phyloP scores from a whole-genome alignment of 2,113 vertebrate species.

The Embiotoca jacksoni region DNA sequence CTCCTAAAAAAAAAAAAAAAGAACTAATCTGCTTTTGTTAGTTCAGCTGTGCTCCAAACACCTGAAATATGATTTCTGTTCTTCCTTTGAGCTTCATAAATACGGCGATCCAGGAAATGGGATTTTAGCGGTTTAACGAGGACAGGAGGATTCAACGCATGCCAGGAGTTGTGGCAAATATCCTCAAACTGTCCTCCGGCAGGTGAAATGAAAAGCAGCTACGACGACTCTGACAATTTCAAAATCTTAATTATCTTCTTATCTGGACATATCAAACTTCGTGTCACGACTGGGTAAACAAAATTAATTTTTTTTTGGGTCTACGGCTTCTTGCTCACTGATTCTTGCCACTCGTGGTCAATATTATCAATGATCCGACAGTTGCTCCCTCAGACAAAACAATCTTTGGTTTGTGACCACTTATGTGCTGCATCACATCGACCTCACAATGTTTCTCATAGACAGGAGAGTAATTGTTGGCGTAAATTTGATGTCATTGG shows the following conservation, averaged over 20 bases:
- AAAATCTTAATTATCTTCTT: slow-evolving; percentile 23
- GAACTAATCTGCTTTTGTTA: slow-evolving; percentile 50
- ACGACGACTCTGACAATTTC: background rate
- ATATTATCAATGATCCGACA: background rate
- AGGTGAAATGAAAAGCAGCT: background rate
- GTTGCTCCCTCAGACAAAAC: background rate
- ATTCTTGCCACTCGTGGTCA: slow-evolving; percentile 4
- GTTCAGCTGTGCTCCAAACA: slow-evolving; percentile 40
- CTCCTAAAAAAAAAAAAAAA: slow-evolving; percentile 25
- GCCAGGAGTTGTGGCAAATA: slow-evolving; percentile 18
- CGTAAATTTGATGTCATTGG: background rate
- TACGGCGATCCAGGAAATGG: slow-evolving; percentile 34
- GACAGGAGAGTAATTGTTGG: background rate
- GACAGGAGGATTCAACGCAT: slow-evolving; percentile 21
- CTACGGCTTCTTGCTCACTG: slow-evolving; percentile 9
- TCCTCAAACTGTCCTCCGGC: background rate
- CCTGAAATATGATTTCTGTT: slow-evolving; percentile 39
- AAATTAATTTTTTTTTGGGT: slow-evolving; percentile 4
- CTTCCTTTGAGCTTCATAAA: slow-evolving; percentile 34
- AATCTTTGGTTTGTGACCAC: background rate
- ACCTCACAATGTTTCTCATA: background rate
- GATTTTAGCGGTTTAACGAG: slow-evolving; percentile 54
- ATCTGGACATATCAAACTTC: slow-evolving; percentile 9
- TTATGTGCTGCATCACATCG: background rate
- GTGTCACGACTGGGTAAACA: background rate